These are phyloP conservation scores for Asarcornis scutulata DNA, from an alignment of 2,113 vertebrate species.

Conservation along the genomic window DNA sequence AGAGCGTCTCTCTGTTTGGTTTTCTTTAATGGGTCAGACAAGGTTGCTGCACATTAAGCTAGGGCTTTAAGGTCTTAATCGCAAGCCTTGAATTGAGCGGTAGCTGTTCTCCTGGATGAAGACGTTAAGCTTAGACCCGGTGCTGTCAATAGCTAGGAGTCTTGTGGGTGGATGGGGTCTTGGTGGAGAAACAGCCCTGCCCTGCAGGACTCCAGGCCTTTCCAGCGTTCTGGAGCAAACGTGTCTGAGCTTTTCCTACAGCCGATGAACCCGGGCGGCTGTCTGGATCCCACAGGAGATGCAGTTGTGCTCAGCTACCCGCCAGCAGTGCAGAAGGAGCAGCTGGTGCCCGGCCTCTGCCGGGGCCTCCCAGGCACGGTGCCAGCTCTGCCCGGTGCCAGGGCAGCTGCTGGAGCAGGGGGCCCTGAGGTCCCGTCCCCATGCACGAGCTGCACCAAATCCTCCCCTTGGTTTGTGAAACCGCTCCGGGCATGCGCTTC, in stretches of 20 bases:
- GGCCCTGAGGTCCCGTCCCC: not conserved
- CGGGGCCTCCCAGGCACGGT: rapidly evolving
- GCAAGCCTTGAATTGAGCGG: not conserved
- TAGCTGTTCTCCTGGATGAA: not conserved
- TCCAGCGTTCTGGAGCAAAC: not conserved
- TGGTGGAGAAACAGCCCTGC: not conserved
- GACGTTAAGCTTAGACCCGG: not conserved
- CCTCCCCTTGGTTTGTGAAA: not conserved
- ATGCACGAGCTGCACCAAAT: not conserved
- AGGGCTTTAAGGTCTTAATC: not conserved
- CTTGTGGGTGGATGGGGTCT: not conserved
- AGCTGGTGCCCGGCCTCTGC: not conserved
- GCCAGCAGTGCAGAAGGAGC: rapidly evolving
- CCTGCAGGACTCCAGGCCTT: not conserved
- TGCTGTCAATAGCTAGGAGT: not conserved
- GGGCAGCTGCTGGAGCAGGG: rapidly evolving
- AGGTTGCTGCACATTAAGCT: not conserved
- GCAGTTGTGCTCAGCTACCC: rapidly evolving
- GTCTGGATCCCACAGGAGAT: not conserved
- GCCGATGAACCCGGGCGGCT: not conserved
- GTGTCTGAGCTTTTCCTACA: not conserved
- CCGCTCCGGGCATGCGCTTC: rapidly evolving
- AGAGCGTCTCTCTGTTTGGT: not conserved
- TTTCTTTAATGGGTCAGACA: not conserved
- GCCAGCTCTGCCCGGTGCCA: not conserved